These are phyloP conservation scores for Coleophora deauratella DNA, from an alignment of 2,888 invertebrate species.

Conservation along the genomic window DNA sequence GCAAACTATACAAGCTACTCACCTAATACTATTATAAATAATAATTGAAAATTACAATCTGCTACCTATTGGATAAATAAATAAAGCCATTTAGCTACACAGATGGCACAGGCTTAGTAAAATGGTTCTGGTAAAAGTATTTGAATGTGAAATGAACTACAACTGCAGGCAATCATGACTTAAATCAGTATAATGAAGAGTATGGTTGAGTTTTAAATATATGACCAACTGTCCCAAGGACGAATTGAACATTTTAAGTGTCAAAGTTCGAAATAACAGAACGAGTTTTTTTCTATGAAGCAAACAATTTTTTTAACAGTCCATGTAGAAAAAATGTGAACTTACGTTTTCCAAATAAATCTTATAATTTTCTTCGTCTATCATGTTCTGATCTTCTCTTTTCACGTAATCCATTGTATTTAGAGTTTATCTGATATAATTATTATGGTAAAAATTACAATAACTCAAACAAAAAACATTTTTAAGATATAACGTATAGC, in stretches of 20 bases:
- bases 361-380: conserved; percentile 57
- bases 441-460: conserved; percentile 12
- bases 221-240: too few species aligned
- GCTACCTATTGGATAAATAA: too few species aligned
- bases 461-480: conserved; percentile 16
- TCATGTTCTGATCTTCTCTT: conserved; percentile 49
- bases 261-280: conserved; percentile 8
- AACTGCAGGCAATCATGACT: too few species aligned
- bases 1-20: too few species aligned
- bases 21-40: too few species aligned
- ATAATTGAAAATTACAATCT: too few species aligned
- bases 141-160: too few species aligned
- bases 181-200: too few species aligned
- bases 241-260: conserved; percentile 1
- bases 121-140: too few species aligned
- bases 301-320: not conserved
- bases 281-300: not conserved
- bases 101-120: too few species aligned
- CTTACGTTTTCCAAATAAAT: conserved; percentile 58
- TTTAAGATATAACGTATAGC: conserved; percentile 30
- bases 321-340: conserved; percentile 8
- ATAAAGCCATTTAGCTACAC: too few species aligned
- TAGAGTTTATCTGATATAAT: conserved; percentile 5
- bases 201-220: too few species aligned
- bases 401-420: conserved; percentile 63